These are phyloP conservation scores for Gibbula magus DNA, from an alignment of 2,888 invertebrate species.

Conservation along the genomic window DNA sequence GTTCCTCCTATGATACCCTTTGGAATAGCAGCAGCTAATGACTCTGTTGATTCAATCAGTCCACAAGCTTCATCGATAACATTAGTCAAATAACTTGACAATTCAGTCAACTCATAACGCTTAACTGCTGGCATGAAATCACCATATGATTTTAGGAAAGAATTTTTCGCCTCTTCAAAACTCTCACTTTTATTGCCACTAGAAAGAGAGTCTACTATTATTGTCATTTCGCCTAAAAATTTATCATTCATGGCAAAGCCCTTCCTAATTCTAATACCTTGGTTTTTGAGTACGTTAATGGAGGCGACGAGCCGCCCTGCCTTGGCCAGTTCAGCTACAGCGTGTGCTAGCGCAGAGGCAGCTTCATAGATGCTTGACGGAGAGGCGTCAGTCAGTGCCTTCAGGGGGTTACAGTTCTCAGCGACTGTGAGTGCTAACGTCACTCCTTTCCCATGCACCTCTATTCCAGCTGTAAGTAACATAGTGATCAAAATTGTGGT, in stretches of 20 bases:
- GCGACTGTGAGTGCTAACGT: neutral
- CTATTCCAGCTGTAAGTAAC: neutral
- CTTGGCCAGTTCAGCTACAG: neutral
- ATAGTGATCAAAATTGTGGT: neutral
- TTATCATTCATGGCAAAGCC: neutral
- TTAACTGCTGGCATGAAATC: neutral
- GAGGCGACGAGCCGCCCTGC: neutral
- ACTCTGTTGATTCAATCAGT: neutral
- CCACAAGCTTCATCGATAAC: constrained; percentile 9
- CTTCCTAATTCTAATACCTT: neutral
- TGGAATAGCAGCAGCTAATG: neutral
- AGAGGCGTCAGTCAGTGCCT: neutral
- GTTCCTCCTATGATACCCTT: neutral
- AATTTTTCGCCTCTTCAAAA: neutral
- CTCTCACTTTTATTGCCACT: neutral
- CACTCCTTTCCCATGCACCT: neutral
- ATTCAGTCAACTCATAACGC: neutral
- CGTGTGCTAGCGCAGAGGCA: neutral
- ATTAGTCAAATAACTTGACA: neutral
- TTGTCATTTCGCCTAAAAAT: neutral
- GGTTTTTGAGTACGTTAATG: neutral
- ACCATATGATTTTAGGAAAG: neutral
- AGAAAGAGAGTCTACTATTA: neutral
- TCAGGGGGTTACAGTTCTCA: neutral
- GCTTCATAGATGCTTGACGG: neutral